Base-by-base conservation (phyloP, 2,888 invertebrate species). In the Leucania comma region DNA sequence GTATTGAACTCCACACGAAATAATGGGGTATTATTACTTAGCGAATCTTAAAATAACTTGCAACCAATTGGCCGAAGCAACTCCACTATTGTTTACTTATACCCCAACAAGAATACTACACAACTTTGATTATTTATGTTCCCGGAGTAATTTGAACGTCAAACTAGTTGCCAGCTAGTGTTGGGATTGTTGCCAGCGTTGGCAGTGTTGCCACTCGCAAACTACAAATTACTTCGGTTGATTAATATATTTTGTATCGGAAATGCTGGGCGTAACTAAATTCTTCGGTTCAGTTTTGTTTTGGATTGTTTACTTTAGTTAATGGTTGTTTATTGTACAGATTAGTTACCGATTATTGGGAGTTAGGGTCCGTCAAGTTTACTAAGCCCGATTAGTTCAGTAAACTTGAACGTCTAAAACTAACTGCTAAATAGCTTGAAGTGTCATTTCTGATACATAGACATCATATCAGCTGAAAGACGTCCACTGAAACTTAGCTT, bases 111-210 rank as follows among this genome's bases (percentile, higher is more conserved):
- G 65, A 69, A 73, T 66, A 67, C 64, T 54, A 62, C 35, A 50
- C 32, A 78, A 77, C 79, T 80, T 80, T 64, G 76, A 73, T 72
- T 80, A 77, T 80, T 80, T 79, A 71, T 64, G 71, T 75, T 51
- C 53, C 24, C 53, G 20, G 22, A 68, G 56, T 80, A 69, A 79
- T 76, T 75, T 63, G 56, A 24, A 72, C 68, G 54, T 54, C 69
- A 59, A 72, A 76, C 73, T 76, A 66, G 53, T 80, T 50, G n/a
- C 50, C 46, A 50, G 75, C 48, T 51, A 59, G 51, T 46, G 61
- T 54, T n/a, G 17, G 38, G 8, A 48, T 20, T n/a, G 46, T n/a
- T 42, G 38, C 38, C 38, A 38, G 9, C 38, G 38, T 38, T 38
- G 2, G 35, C 20, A 32, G 59, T 35, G 46, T 59, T 61, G 50